Conservation (phyloP, 2,797 vertebrate species). For the Cercopithecus diana region DNA sequence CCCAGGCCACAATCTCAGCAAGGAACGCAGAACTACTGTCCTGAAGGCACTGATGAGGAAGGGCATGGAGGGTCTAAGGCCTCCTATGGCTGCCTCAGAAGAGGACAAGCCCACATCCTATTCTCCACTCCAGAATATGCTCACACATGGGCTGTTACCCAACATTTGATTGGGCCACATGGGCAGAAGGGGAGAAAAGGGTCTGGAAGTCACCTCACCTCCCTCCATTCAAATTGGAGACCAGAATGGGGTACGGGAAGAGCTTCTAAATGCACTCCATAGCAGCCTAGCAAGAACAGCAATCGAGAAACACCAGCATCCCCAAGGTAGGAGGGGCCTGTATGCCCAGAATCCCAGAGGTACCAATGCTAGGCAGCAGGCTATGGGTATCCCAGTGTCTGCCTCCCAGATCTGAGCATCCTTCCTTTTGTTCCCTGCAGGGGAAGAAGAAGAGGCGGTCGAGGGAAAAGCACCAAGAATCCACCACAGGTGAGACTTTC, state of each 20-base stretch:
- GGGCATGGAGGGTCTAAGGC: neutral
- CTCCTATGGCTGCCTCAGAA: neutral
- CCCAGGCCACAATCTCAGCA: neutral
- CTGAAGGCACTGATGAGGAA: neutral
- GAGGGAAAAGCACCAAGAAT: slow-evolving; percentile 97
- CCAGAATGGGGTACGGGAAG: neutral
- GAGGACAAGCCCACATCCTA: neutral
- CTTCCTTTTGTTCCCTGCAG: slow-evolving; percentile 82
- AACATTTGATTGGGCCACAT: neutral
- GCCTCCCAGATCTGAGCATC: neutral
- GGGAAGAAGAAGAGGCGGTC: slow-evolving; percentile 98
- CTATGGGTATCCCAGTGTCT: neutral
- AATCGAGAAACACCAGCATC: neutral
- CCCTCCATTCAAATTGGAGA: neutral
- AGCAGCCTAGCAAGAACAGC: neutral
- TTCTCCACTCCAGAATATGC: neutral
- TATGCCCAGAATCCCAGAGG: neutral
- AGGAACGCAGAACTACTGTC: neutral
- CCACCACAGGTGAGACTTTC: slow-evolving; percentile 91
- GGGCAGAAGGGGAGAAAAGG: neutral
- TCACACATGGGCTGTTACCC: neutral
- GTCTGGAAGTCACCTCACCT: neutral
- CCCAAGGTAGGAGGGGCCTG: neutral
- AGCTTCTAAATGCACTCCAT: neutral
- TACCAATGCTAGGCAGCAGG: neutral